phyloP scores from a whole-genome alignment of 1,140 invertebrate genomes.

The Meloidogyne exigua region DNA sequence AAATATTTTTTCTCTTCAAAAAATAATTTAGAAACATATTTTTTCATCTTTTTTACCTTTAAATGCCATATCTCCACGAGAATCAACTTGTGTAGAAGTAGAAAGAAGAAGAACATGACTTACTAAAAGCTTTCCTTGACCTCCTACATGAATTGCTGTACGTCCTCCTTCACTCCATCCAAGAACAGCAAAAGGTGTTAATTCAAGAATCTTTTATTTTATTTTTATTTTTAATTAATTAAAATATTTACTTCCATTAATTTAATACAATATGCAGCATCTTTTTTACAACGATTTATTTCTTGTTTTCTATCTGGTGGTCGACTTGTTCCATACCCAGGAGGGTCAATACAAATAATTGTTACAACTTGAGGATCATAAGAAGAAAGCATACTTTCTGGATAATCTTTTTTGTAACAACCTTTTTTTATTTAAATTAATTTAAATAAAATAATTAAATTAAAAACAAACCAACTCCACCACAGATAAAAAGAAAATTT shows the following conservation, averaged over 20 bases:
- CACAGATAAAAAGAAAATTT: slow-evolving; percentile 59
- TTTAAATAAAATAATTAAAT: slow-evolving; percentile 7
- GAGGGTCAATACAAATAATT: slow-evolving; percentile 60
- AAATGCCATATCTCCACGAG: slow-evolving; percentile 61
- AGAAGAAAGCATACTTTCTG: slow-evolving; percentile 48
- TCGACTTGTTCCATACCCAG: slow-evolving; percentile 58
- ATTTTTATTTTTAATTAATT: neutral
- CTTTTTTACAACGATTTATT: slow-evolving; percentile 57
- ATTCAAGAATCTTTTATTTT: slow-evolving; percentile 43
- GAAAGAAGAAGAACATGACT: slow-evolving; percentile 54
- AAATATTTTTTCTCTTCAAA: slow-evolving; percentile 40
- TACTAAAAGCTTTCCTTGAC: slow-evolving; percentile 43
- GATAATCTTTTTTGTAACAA: slow-evolving; percentile 62
- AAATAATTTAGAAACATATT: no score
- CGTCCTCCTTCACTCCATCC: slow-evolving; percentile 61
- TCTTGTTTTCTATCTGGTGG: slow-evolving; percentile 61
- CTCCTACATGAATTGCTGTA: slow-evolving; percentile 60
- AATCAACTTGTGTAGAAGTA: slow-evolving; percentile 57
- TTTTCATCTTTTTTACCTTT: slow-evolving; percentile 34
- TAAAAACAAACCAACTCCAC: slow-evolving; percentile 52
- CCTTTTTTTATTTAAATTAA: slow-evolving; percentile 30
- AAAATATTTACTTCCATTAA: slow-evolving; percentile 31
- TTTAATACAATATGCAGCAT: slow-evolving; percentile 54
- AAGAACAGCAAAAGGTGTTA: slow-evolving; percentile 55
- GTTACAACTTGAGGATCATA: slow-evolving; percentile 56